These are phyloP conservation scores for Antennarius striatus DNA, from an alignment of 2,113 vertebrate genomes.

Conservation along the genomic window DNA sequence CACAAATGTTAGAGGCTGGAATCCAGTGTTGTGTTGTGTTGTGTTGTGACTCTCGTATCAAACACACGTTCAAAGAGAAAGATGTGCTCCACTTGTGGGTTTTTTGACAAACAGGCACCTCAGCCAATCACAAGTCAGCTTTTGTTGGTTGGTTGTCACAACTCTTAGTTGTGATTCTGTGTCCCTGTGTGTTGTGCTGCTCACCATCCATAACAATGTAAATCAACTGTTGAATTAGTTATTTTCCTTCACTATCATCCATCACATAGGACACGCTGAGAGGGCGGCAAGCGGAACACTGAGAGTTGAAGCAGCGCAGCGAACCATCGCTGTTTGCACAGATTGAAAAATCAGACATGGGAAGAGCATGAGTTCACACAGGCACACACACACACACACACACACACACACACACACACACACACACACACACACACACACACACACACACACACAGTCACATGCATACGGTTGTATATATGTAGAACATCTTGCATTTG, in stretches of 20 bases:
- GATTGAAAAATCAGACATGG: conserved; percentile 54
- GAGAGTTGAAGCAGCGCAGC: conserved; percentile 33
- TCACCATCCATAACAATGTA: conserved; percentile 60
- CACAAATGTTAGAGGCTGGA: too few species aligned
- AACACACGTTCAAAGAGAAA: too few species aligned
- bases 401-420: background rate
- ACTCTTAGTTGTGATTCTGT: background rate
- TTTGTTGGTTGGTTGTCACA: background rate
- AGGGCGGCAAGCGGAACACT: conserved; percentile 22
- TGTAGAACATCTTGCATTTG: background rate
- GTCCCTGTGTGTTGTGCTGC: conserved; percentile 1
- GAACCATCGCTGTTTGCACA: conserved; percentile 59
- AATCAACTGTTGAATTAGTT: conserved; percentile 64
- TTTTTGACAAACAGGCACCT: background rate
- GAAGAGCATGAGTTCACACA: conserved; percentile 26
- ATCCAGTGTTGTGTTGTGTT: too few species aligned
- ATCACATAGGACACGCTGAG: conserved; percentile 44
- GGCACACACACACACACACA: background rate
- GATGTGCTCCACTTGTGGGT: too few species aligned
- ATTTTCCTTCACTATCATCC: conserved; percentile 53
- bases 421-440: background rate
- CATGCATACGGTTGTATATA: too few species aligned
- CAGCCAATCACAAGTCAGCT: background rate
- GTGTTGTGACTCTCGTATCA: too few species aligned
- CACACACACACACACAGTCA: background rate